Percentiles rank a stretch among this genome's conserved stretches.
These are phyloP conservation scores for Galbula dea DNA, from an alignment of 2,113 vertebrate species.

Conservation along the genomic window DNA sequence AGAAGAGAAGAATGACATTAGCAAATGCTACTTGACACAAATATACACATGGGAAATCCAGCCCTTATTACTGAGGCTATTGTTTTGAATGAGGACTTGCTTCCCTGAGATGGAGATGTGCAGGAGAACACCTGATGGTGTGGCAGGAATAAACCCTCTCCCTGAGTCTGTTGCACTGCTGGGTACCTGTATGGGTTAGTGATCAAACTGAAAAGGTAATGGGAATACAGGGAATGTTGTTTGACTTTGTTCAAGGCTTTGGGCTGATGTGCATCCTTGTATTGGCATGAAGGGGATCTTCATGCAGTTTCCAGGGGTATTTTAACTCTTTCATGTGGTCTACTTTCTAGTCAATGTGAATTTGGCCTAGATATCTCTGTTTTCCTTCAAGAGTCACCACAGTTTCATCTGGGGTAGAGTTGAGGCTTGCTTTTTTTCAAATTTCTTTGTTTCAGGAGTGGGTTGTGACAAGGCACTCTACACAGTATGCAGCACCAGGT, in stretches of 20 bases:
- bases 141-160: not conserved
- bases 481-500: not conserved
- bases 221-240: not conserved
- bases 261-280: not conserved
- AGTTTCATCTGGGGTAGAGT: not conserved
- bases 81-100: not conserved
- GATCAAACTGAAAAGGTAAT: not conserved
- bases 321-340: not conserved
- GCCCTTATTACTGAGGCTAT: not conserved
- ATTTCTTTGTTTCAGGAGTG: not conserved
- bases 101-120: not conserved
- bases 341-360: not conserved
- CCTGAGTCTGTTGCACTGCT: not conserved
- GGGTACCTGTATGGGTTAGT: fast-evolving
- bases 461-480: not conserved
- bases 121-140: not conserved
- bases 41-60: not conserved
- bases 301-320: not conserved
- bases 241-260: not conserved
- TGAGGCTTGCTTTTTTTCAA: not conserved
- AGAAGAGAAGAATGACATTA: not conserved
- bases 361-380: not conserved
- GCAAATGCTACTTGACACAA: not conserved
- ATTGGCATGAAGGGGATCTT: fast-evolving
- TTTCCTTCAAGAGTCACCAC: not conserved